Evolutionary conservation across 2,797 vertebrate species (phyloP).

Genomic region (Microctenopoma stevenorrisi): DNA sequence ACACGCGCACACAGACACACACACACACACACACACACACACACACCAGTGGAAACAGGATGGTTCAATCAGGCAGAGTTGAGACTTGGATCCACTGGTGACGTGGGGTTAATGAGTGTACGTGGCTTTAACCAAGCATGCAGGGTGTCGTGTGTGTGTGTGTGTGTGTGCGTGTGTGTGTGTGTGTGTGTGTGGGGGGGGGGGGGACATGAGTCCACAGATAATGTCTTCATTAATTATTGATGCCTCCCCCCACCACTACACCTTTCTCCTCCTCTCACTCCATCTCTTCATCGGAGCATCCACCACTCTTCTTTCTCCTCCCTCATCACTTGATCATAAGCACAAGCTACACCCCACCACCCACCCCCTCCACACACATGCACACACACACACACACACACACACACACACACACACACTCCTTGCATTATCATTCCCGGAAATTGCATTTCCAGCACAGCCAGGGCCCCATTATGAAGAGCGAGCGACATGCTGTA

Average conservation of each 20-base stretch:
- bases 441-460: conserved; percentile 87
- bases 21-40: no score
- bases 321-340: conserved; percentile 58
- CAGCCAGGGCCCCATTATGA: conserved; percentile 87
- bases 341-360: conserved; percentile 59
- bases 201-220: conserved; percentile 69
- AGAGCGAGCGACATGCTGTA: conserved; percentile 86
- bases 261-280: conserved; percentile 33
- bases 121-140: conserved; percentile 72
- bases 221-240: conserved; percentile 81
- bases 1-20: no score
- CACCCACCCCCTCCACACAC: background rate
- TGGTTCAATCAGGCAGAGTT: conserved; percentile 72
- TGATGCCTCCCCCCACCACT: conserved; percentile 62
- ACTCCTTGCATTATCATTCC: conserved; percentile 85
- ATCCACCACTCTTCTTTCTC: conserved; percentile 33
- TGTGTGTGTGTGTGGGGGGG: conserved; percentile 61
- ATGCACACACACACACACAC: conserved; percentile 25
- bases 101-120: conserved; percentile 74
- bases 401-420: no score
- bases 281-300: conserved; percentile 25
- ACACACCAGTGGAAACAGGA: conserved; percentile 46
- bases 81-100: conserved; percentile 52
- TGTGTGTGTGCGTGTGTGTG: conserved; percentile 73
- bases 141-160: conserved; percentile 68